These are phyloP conservation scores for Clunio marinus DNA, from an alignment of 2,888 invertebrate species.

Conservation along the genomic window DNA sequence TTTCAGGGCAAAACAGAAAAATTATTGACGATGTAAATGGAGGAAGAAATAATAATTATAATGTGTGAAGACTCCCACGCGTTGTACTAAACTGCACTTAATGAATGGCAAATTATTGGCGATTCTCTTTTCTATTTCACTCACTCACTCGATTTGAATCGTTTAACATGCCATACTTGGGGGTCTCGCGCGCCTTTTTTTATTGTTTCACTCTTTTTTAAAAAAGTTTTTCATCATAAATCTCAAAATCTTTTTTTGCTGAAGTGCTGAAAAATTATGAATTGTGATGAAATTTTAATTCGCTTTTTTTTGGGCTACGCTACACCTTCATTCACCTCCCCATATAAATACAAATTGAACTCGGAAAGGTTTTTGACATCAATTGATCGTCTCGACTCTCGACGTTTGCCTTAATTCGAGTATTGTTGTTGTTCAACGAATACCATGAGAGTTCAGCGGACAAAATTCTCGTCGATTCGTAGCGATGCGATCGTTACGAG, in stretches of 20 bases:
- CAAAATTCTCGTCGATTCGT: neutral
- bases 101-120: slow-evolving; percentile 17
- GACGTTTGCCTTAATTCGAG: too few relatives aligned
- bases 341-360: neutral
- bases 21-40: slow-evolving; percentile 16
- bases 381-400: neutral
- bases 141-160: neutral
- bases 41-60: slow-evolving; percentile 30
- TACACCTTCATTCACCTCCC: slow-evolving; percentile 15
- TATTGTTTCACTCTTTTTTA: neutral
- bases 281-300: slow-evolving; percentile 30
- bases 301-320: neutral
- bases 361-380: neutral
- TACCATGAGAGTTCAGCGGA: too few relatives aligned
- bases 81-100: neutral
- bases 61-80: slow-evolving; percentile 34
- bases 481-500: slow-evolving; percentile 4
- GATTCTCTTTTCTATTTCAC: neutral
- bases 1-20: slow-evolving; percentile 11
- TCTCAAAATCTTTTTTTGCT: neutral
- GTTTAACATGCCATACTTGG: neutral
- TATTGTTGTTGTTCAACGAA: too few relatives aligned
- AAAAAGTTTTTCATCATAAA: neutral
- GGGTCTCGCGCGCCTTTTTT: neutral
- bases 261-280: slow-evolving; percentile 35